Evolutionary conservation across 2,113 vertebrate genomes (phyloP), one percentile per base, ranked within the genome.

Genomic region (Heterochromis multidens): DNA sequence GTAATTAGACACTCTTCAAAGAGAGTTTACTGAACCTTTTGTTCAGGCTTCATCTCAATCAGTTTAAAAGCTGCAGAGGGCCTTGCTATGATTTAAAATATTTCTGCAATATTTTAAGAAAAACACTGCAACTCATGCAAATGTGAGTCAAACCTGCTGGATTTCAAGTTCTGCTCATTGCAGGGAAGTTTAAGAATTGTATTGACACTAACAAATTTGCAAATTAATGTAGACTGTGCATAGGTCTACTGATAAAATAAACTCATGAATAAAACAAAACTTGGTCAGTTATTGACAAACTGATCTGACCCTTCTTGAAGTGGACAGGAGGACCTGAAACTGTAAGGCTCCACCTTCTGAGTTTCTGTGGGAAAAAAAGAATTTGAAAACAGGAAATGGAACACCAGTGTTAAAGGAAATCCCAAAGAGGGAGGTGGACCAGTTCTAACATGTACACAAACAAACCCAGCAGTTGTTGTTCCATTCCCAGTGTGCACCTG

Each of bases 371-470:
- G 86, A 90, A 49, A 62, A 84, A 91, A 94, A 74, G 94, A 95
- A 95, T 96, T 95, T 93, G 95, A 93, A 92, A 96, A 96, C 96
- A 96, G 96, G 95, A 96, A 96, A 95, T 87, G 62, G 83, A 93
- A 92, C 80, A 37, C 57, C 79, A 85, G 82, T 37, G 80, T 70
- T 91, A 80, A 83, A 92, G 95, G 95, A 96, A 94, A 93, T 94
- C 94, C 93, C 87, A 80, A 56, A 85, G 81, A 85, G 85, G 87
- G 85, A 84, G 76, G 77, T 77, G 81, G 62, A 78, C 72, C 80
- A 57, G 49, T 81, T 90, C 40, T 80, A 82, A 77, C 81, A 81
- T 56, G 70, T 56, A 79, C 5, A 8, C 67, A 86, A 85, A 91
- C 86, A 92, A 87, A 88, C 29, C 14, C 35, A 74, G 74, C 57